Base-by-base conservation (phyloP, 2,797 vertebrate species). In the Hapalemur alaotrensis region DNA sequence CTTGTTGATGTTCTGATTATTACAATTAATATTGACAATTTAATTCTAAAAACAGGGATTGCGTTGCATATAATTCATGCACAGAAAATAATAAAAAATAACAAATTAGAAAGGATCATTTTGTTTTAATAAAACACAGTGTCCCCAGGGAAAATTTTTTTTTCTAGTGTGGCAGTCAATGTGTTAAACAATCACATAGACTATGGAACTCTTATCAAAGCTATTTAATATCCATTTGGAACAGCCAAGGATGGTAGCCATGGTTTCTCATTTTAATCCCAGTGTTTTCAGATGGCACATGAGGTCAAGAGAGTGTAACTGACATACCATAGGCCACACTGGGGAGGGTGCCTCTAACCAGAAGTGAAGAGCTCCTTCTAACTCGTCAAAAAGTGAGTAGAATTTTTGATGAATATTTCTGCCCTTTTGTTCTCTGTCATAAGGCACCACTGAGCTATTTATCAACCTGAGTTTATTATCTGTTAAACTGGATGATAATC, bases 241-340 rank as follows among this genome's bases (percentile, higher is more conserved):
- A 89, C 6, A 84, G 61, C 38, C 61, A 63, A 67, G n/a, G 20
- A 52, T 23, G 78, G 2, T 76, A 65, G 81, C 73, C 88, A 28
- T 5, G 50, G 28, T 78, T 6, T 86, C 70, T 88, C 48, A 87
- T 63, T 95, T 96, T 84, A 80, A 65, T 54, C 35, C n/a, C 50
- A 67, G 20, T 91, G 65, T 88, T 86, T 93, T 91, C 92, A 95
- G 25, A 43, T 63, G 25, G 6, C 89, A 91, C 35, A 69, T 38
- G 54, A 93, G 43, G 38, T 81, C 9, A 32, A 92, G 30, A 83
- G 32, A 17, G 8, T 38, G 23, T 82, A 80, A 89, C 13, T 17
- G 23, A 91, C 48, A 52, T 41, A 43, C 10, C 30, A 94, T 15
- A 82, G 25, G 41, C 12, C 80, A 25, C n/a, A 48, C 4, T 69